Percentiles rank a stretch among this genome's conserved stretches.
Conservation (phyloP, 1,140 invertebrate species). For the Alviniconcha marisindica region DNA sequence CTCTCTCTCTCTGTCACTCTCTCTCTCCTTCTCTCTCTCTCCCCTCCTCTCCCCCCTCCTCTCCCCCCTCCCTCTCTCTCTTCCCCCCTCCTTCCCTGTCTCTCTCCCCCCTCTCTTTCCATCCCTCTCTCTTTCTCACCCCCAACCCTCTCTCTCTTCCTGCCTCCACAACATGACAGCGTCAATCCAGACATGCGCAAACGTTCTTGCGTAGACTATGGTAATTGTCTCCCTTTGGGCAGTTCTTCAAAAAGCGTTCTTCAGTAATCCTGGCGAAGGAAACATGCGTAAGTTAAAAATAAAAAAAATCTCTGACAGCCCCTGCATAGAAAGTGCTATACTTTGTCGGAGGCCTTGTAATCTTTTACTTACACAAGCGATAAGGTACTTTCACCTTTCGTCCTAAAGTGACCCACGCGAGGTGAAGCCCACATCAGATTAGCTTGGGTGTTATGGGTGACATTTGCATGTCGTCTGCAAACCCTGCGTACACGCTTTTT, state of each 20-base stretch:
- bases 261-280: no score
- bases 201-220: no score
- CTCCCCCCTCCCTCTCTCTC: neutral
- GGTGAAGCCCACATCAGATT: no score
- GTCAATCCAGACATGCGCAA: no score
- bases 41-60: neutral
- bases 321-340: neutral
- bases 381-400: neutral
- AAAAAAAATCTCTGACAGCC: no score
- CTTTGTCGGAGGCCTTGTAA: neutral
- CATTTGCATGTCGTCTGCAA: no score
- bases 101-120: neutral
- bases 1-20: neutral
- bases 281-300: no score
- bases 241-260: no score
- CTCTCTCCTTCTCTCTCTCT: neutral
- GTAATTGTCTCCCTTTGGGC: no score
- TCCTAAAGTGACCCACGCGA: no score
- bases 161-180: neutral
- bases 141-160: neutral
- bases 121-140: neutral
- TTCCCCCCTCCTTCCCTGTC: neutral
- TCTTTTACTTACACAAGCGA: slow-evolving; percentile 1
- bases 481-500: no score
- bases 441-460: no score